These are phyloP conservation scores for Eulemur albifrons DNA, from an alignment of 2,797 vertebrate genomes.

Conservation along the genomic window DNA sequence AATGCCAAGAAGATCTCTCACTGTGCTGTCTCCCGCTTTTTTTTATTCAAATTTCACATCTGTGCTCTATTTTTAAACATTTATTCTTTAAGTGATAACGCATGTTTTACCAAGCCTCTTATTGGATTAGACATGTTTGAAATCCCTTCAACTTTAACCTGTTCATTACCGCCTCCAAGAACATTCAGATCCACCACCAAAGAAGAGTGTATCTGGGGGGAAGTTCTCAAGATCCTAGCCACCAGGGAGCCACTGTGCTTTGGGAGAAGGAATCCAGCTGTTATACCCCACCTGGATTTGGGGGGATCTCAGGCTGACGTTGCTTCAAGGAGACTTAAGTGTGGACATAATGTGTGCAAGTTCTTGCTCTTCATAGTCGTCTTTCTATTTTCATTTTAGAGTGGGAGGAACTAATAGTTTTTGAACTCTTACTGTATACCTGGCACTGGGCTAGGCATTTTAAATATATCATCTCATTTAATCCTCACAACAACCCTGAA, in stretches of 20 bases:
- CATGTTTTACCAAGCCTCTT: slow-evolving; percentile 78
- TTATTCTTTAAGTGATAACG: slow-evolving; percentile 79
- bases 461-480: neutral
- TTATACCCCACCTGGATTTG: neutral
- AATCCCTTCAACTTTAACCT: slow-evolving; percentile 76
- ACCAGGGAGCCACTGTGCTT: neutral
- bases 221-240: neutral
- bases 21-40: neutral
- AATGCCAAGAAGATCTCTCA: slow-evolving; percentile 44
- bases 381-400: neutral
- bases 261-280: neutral
- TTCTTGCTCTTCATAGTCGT: neutral
- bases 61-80: slow-evolving; percentile 75
- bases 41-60: slow-evolving; percentile 67
- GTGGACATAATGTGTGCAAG: neutral
- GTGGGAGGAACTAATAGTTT: neutral
- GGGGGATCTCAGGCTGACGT: neutral
- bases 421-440: neutral
- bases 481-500: neutral
- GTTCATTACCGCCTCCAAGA: slow-evolving; percentile 58
- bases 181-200: neutral
- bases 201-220: neutral
- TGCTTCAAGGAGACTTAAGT: neutral
- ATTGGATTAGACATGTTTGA: slow-evolving; percentile 80
- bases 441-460: neutral